Base-by-base conservation (phyloP, 2,797 vertebrate species). In the Xenentodon cancila region DNA sequence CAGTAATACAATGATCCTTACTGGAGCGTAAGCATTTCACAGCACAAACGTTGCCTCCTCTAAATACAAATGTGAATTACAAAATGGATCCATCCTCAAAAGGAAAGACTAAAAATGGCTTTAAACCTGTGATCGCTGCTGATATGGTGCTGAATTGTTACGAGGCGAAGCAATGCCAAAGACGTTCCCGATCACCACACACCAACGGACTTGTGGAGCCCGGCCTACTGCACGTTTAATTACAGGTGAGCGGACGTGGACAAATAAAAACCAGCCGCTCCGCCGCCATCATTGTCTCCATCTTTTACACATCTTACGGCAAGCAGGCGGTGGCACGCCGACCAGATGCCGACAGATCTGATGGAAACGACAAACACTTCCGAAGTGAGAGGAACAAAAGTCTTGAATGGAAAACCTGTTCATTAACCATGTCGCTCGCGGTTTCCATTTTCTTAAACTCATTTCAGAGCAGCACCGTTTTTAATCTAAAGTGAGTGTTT, bases 301-400 rank as follows among this genome's bases (percentile, higher is more conserved):
- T 59, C 30, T 68, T 45, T 73, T 17, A 72, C 45, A 25, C 46
- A 64, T 62, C 9, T 54, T 20, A 57, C 66, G 77, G 64, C 63
- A 63, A 66, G 45, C 45, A 62, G 45, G 81, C 34, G 63, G 87
- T 79, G 77, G 84, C 81, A 84, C 71, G 6, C 64, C 49, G 58
- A 80, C 40, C 16, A 46, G 55, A 74, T 64, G 32, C 68, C 48
- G 58, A 80, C 53, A 62, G 11, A 75, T 66, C 54, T 15, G 65
- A 73, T 53, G 50, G 50, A 62, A 75, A 66, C 69, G 19, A 68
- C 17, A 25, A 66, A 68, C 25, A 57, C 17, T 59, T 25, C 21
- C 8, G 21, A 65, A n/a, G 3, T 22, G 20, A 60, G 18, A 55
- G 58, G 65, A 63, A 60, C 11, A 16, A 7, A 32, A 48, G 46